Evolutionary conservation across 2,113 vertebrate genomes (phyloP), one percentile per base, ranked within the genome.

Genomic region (Oryzias celebensis): DNA sequence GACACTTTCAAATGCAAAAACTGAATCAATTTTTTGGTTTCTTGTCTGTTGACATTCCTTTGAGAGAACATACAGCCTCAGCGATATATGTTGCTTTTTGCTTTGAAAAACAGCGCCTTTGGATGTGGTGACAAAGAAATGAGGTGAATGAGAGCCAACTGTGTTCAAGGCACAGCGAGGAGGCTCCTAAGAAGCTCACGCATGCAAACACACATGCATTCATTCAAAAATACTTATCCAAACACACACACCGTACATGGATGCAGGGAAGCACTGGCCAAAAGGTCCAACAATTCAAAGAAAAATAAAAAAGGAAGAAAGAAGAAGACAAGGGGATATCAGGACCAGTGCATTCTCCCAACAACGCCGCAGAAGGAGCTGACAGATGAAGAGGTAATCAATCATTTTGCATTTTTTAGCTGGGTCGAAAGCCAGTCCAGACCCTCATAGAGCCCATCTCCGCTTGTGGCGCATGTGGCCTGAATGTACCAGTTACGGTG

Each of bases 341-440:
- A 43, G 61, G 68, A 63, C 73, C 75, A 77, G 75, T 68, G 66
- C 55, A 52, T 70, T 58, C 71, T 62, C 78, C 83, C 55, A 49
- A 63, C 46, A 68, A 85, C 78, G 71, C 75, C 62, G 73, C 74
- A 73, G 58, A 71, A 62, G 45, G 22, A 66, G 76, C 73, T 61
- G 82, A 68, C 65, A 57, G 65, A 65, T 16, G 17, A 65, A 41
- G 56, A 67, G 23, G 61, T 56, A 75, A 81, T 48, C 62, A 71
- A 91, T 95, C 91, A 94, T 84, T 94, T 95, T 73, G 85, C 80
- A 47, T 88, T 92, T 82, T 91, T 91, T 41, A 94, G 87, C 78
- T 92, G 87, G 84, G 77, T 89, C 54, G 92, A 92, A 41, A 95
- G 92, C 94, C 93, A 95, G 72, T 93, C 92, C 43, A 95, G 91